Base-by-base conservation (phyloP, 2,113 vertebrate genomes). In the Apeltes quadracus region DNA sequence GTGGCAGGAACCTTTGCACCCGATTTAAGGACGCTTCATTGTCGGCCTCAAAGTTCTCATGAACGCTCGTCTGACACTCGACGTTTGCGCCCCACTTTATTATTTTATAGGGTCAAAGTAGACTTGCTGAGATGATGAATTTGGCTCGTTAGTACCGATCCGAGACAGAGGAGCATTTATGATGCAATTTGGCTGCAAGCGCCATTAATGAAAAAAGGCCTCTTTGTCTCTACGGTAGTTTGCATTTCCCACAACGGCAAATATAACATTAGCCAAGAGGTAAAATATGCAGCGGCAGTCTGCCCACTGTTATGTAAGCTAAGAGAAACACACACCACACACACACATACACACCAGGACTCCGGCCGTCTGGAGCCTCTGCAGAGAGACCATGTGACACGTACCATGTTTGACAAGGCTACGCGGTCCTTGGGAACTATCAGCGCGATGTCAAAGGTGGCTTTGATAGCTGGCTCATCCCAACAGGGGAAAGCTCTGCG, bases 331-430 rank as follows among this genome's bases (percentile, higher is more conserved):
- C 63, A 44, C 39, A 25, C 57, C 13, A 43, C 14, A 43, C 3
- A 43, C 15, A 29, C 11, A 25, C 2, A 64, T 18, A 50, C 12
- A 64, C 62, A 65, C 50, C 63, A 65, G 55, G 67, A 82, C 76
- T 81, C 48, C 63, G 70, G 69, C 55, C 12, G 59, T 76, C 66
- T 54, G 48, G 51, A 46, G 63, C 5, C 54, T 51, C 71, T 78
- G 48, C 58, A 59, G 32, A 25, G 57, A 0, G 39, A 57, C 63
- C 29, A 44, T 10, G 14, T 69, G 74, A 85, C 83, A 94, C 94
- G 71, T 92, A 98, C 98, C 98, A 99, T 99, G 88, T 99, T 99
- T 83, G 98, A 99, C 94, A 99, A 94, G 93, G 97, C 97, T 73
- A 99, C 95, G 85, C 96, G 93, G 90, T 99, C 97, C 92, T 98